Evolutionary conservation across 2,113 vertebrate species (phyloP), one percentile per base, ranked within the genome.

Genomic region (Ceyx melanurus): DNA sequence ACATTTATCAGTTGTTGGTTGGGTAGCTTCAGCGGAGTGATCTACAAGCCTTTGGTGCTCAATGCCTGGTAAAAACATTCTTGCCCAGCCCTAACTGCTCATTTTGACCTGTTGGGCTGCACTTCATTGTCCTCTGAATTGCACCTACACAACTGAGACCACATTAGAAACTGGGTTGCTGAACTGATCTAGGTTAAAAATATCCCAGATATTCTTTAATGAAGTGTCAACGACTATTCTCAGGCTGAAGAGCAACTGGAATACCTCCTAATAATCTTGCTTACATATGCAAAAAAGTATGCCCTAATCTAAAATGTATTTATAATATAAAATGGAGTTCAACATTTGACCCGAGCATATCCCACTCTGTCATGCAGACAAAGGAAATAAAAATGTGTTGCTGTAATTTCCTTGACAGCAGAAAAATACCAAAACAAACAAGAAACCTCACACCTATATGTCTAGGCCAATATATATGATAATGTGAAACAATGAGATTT

Each of bases 321-420:
- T 95, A 57, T 64, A 83, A 64, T 71, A 84, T 66, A 95, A 93
- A 91, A 92, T 23, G 51, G 79, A 93, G 72, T 77, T 93, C 91
- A 91, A 22, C 51, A 8, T 77, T 82, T 94, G 92, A 96, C 89
- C 93, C 3, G 2, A 86, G 53, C 3, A 5, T 68, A 75, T 94
- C 88, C 80, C 58, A 48, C 73, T 72, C 73, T 72, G 76, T 68
- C 90, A 76, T 48, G 57, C 48, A 94, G 92, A 96, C 90, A 95
- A 95, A 95, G 84, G 88, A 93, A 94, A 94, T 79, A 94, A 89
- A 91, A 91, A 95, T 35, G 79, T 82, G 93, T 86, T 95, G 82
- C 88, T 91, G 67, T 48, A 91, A 95, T 91, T 95, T 96, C 90
- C 88, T 93, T 95, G 94, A 89, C 94, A 94, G 85, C 42, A 95